A percentile compares a stretch with the other conserved stretches of the same genome.
Conservation (phyloP, 2,113 vertebrate species). For the Osmerus eperlanus region DNA sequence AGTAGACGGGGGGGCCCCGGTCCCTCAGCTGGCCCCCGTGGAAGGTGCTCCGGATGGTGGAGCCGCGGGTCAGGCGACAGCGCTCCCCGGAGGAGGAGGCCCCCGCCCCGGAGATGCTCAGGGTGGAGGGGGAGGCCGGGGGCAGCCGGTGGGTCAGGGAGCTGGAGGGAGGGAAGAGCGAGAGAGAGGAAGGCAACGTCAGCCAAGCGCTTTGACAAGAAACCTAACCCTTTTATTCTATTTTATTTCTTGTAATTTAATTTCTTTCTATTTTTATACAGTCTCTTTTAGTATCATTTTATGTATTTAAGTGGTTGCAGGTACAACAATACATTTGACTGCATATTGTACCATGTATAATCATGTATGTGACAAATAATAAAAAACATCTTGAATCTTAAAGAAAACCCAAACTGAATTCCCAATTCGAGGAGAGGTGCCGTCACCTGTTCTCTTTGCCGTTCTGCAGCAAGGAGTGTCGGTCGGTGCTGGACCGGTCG, state of each 20-base stretch:
- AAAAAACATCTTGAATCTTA: no score
- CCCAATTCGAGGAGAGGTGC: no score
- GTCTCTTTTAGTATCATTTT: no score
- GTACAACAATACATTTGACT: no score
- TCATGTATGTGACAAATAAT: no score
- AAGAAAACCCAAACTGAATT: no score
- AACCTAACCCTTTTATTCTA: no score
- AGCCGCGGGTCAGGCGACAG: slow-evolving; percentile 83
- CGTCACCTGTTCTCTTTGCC: slow-evolving; percentile 90
- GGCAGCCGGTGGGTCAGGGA: slow-evolving; percentile 75
- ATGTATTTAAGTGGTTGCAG: no score
- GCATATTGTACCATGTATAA: no score
- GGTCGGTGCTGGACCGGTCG: slow-evolving; percentile 79
- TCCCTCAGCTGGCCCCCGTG: slow-evolving; percentile 90
- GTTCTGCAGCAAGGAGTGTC: slow-evolving; percentile 84
- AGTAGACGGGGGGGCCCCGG: slow-evolving; percentile 78
- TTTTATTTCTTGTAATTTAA: no score
- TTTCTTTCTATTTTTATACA: no score
- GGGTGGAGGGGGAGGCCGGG: slow-evolving; percentile 82
- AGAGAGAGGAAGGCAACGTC: background rate
- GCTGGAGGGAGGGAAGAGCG: slow-evolving; percentile 49
- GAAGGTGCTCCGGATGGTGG: slow-evolving; percentile 90
- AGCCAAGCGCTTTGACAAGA: no score
- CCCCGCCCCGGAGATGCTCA: slow-evolving; percentile 79
- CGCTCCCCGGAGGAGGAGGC: slow-evolving; percentile 79